Conservation (phyloP, 2,888 invertebrate genomes). For the Alloplasta piceator region DNA sequence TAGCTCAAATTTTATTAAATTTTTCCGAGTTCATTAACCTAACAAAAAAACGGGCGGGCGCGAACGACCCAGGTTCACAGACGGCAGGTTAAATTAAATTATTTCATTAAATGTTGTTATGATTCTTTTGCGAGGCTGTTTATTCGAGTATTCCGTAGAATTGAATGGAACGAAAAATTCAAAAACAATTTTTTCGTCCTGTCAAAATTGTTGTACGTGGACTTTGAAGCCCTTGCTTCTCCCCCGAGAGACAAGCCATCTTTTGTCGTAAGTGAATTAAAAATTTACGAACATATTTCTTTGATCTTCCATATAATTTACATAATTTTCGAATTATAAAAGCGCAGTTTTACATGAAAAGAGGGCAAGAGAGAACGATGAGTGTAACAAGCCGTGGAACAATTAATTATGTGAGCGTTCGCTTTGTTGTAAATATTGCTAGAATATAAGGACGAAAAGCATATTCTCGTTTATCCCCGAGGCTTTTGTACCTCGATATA, state of each 20-base stretch:
- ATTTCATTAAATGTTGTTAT: too few species aligned
- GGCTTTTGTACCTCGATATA: constrained; percentile 14
- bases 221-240: neutral
- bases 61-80: too few species aligned
- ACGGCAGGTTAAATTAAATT: too few species aligned
- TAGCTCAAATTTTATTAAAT: too few species aligned
- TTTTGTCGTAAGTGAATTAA: neutral
- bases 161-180: too few species aligned
- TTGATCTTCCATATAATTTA: constrained; percentile 11
- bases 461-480: constrained; percentile 13
- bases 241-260: neutral
- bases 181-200: too few species aligned
- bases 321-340: constrained; percentile 33
- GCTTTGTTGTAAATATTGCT: constrained; percentile 41
- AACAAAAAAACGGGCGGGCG: too few species aligned
- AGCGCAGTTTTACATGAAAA: constrained; percentile 10
- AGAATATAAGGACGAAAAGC: constrained; percentile 37
- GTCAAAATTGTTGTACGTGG: neutral
- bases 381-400: neutral
- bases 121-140: too few species aligned
- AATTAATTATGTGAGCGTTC: constrained; percentile 42
- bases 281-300: constrained; percentile 18
- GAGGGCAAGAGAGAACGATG: neutral
- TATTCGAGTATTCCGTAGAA: too few species aligned
- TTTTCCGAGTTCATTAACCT: too few species aligned